Evolutionary conservation across 2,888 invertebrate species (phyloP).

Genomic region (Drosophila recens): DNA sequence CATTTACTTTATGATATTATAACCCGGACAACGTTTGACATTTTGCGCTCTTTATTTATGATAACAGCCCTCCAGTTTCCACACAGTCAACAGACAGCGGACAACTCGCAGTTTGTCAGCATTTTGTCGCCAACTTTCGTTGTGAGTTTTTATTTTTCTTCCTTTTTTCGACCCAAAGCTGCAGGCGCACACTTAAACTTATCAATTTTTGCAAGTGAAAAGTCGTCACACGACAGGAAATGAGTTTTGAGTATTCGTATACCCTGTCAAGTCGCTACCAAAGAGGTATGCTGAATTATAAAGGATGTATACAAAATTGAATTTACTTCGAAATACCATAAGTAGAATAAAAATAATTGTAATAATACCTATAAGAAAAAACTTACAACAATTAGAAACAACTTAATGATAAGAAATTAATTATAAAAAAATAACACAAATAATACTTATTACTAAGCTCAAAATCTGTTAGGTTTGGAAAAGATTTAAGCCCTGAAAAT

Average conservation of each 20-base stretch:
- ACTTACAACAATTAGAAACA: not conserved
- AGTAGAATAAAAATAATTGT: not conserved
- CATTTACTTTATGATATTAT: slow-evolving; percentile 79
- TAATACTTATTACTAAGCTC: not conserved
- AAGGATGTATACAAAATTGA: no score
- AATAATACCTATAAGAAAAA: not conserved
- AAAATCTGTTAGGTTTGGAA: no score
- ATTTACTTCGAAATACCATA: not conserved
- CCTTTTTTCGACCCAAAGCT: slow-evolving; percentile 63
- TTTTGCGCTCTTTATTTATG: slow-evolving; percentile 75
- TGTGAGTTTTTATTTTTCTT: slow-evolving; percentile 28
- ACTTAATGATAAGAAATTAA: not conserved
- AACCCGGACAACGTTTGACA: slow-evolving; percentile 69
- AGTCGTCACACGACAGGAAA: slow-evolving; percentile 58
- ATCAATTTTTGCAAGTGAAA: slow-evolving; percentile 46
- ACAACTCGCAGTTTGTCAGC: slow-evolving; percentile 71
- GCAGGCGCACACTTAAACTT: slow-evolving; percentile 52
- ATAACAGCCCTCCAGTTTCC: slow-evolving; percentile 63
- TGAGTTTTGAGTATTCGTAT: slow-evolving; percentile 54
- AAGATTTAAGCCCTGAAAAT: no score
- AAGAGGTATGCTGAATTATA: not conserved
- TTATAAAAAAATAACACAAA: not conserved
- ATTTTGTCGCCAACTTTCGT: slow-evolving; percentile 69
- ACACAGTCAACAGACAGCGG: slow-evolving; percentile 25
- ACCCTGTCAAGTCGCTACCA: not conserved